Evolutionary conservation across 2,888 invertebrate genomes (phyloP), one percentile per base, ranked within the genome.

Genomic region (Drosophila picticornis): DNA sequence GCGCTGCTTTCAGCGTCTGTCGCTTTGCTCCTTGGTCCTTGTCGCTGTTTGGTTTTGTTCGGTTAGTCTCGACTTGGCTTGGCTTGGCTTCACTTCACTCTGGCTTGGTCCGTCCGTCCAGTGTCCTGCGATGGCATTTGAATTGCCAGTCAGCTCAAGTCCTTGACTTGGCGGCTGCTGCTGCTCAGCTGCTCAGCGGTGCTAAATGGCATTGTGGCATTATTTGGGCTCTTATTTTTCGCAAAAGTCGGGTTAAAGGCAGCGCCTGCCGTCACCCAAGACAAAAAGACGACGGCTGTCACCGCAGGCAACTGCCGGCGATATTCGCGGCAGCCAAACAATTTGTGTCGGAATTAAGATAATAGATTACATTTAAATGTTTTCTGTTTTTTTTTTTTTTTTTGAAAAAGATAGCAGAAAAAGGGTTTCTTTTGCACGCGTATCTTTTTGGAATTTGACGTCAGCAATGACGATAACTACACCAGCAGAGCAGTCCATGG

Each of bases 331-430:
- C 62, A 62, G 58, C 68, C 87, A 80, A 88, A 88, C 90, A 90
- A 88, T 88, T 88, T 88, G 90, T 90, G 82, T 82, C 75, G 89
- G 87, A 84, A 88, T 88, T 90, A 88, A 90, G 87, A 88, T 90
- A 88, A 88, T 88, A 88, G 90, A 90, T 90, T 90, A 84, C 83
- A 90, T 90, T 90, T 88, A 90, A 90, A 87, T 86, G 90, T 62
- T 76, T 83, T 79, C 32, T 55, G 34, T 31, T 32, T 62, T 32
- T 25, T 46, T 56, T 13, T 73, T 36, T 48, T 58, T 55, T 46
- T 48, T 50, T 22, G 59, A 60, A 25, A 36, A 10, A 25, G 25
- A 25, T 2, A 25, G 46, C 46, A 16, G 27, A 56, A 84, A 85
- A 85, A 83, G 90, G 90, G 85, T 85, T 84, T 57, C 61, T 81